Evolutionary conservation across 2,888 invertebrate genomes (phyloP).

Genomic region (Epirrhoe tristata): DNA sequence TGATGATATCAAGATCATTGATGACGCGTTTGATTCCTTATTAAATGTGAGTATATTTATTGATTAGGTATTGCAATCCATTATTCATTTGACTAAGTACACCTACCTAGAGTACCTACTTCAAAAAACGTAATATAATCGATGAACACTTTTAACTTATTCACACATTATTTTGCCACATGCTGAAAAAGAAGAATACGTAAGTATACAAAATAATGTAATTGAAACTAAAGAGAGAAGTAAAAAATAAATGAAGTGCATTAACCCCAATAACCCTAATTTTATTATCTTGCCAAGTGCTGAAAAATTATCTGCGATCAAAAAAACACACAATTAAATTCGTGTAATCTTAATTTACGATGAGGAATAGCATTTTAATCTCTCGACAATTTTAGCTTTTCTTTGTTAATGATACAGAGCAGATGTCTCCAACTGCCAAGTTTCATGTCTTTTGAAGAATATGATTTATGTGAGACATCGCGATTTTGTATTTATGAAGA

Average conservation of each 20-base stretch:
- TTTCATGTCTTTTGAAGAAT: constrained; percentile 12
- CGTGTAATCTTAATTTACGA: constrained; percentile 23
- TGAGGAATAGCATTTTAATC: constrained; percentile 27
- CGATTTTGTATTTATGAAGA: background rate
- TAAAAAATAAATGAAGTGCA: constrained; percentile 20
- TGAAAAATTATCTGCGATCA: constrained; percentile 14
- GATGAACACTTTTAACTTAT: too few relatives aligned
- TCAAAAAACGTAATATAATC: too few relatives aligned
- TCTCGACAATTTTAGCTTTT: constrained; percentile 21
- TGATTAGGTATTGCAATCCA: background rate
- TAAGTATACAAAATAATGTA: too few relatives aligned
- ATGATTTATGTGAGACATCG: constrained; percentile 14
- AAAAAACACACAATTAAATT: constrained; percentile 14
- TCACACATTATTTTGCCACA: too few relatives aligned
- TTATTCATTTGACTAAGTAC: too few relatives aligned
- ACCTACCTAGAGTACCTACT: too few relatives aligned
- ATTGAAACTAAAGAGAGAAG: background rate
- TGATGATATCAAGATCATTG: constrained; percentile 90
- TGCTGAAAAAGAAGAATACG: too few relatives aligned
- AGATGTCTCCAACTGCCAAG: constrained; percentile 25
- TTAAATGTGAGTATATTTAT: constrained; percentile 87
- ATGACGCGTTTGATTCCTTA: constrained; percentile 91
- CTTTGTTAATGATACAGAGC: constrained; percentile 26
- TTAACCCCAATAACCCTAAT: constrained; percentile 16
- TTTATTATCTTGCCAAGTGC: constrained; percentile 15